Evolutionary conservation across 64 coral and sea anemone species (phyloP).

Genomic region (Stichodactyla mertensii): DNA sequence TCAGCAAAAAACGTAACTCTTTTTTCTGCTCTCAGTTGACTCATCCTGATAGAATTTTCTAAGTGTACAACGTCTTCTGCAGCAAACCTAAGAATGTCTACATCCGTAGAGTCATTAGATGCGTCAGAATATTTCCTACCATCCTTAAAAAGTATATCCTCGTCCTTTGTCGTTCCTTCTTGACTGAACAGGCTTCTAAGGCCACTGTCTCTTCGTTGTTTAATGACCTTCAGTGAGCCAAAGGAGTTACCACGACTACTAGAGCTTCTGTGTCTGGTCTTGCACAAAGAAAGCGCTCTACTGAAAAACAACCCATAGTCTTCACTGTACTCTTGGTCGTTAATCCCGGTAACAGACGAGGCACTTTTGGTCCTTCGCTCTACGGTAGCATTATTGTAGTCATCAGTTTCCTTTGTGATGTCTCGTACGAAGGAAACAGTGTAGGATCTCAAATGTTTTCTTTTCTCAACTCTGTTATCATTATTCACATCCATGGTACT

Average conservation of each 20-base stretch:
- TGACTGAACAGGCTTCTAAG: background rate
- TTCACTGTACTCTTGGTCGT: too few species aligned
- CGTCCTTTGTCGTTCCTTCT: background rate
- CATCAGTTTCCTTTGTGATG: too few species aligned
- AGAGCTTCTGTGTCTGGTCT: background rate
- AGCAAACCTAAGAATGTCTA: too few species aligned
- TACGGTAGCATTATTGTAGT: too few species aligned
- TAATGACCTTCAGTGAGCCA: background rate
- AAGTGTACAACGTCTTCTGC: background rate
- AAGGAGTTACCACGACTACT: background rate
- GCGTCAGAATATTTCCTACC: background rate
- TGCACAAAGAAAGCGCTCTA: background rate
- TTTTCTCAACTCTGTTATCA: too few species aligned
- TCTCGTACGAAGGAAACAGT: too few species aligned
- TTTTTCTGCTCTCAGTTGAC: constrained; percentile 6
- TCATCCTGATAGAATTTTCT: background rate
- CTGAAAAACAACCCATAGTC: too few species aligned
- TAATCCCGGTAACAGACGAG: too few species aligned
- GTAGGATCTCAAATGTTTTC: too few species aligned
- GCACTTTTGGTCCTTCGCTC: too few species aligned
- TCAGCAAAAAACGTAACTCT: background rate
- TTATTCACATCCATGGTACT: too few species aligned
- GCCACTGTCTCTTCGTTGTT: background rate
- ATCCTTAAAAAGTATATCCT: background rate
- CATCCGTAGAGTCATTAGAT: background rate